These are phyloP conservation scores for Drosophila phalerata DNA, from an alignment of 2,888 invertebrate genomes.

Conservation along the genomic window DNA sequence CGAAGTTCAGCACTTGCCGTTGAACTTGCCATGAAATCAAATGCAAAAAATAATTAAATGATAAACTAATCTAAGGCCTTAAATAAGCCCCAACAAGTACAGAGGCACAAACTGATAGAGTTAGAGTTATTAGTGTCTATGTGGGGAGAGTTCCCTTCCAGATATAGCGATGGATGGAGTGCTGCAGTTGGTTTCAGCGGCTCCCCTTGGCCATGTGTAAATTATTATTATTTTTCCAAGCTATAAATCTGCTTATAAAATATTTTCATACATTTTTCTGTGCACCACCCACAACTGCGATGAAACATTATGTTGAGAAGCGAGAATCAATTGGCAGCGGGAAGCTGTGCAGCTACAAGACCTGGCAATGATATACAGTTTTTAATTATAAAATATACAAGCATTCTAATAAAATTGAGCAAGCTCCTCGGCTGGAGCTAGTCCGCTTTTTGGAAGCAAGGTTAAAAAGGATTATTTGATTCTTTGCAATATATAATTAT, in stretches of 20 bases:
- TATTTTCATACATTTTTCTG: constrained; percentile 67
- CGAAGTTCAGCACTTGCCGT: not conserved
- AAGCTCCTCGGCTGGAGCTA: constrained; percentile 14
- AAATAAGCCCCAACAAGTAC: constrained; percentile 70
- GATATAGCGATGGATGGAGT: not conserved
- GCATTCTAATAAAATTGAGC: constrained; percentile 77
- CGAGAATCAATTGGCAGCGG: constrained; percentile 5
- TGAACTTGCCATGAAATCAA: constrained; percentile 35
- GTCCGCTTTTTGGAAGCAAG: constrained; percentile 22
- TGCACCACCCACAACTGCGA: constrained; percentile 32
- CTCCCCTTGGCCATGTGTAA: constrained; percentile 62
- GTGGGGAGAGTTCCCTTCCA: constrained; percentile 1
- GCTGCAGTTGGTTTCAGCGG: constrained; percentile 28
- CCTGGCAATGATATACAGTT: constrained; percentile 71
- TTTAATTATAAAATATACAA: constrained; percentile 74
- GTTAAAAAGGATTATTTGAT: not conserved
- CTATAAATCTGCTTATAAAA: constrained; percentile 79
- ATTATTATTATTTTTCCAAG: constrained; percentile 78
- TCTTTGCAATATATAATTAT: constrained; percentile 7
- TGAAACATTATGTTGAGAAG: not conserved
- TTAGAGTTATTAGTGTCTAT: constrained; percentile 35
- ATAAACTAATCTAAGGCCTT: constrained; percentile 84
- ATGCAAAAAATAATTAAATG: constrained; percentile 84
- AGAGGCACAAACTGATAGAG: constrained; percentile 43
- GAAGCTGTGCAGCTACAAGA: constrained; percentile 42